Evolutionary conservation across 1,140 invertebrate species (phyloP), one percentile per base, ranked within the genome.

Genomic region (Muscidifurax raptorellus): DNA sequence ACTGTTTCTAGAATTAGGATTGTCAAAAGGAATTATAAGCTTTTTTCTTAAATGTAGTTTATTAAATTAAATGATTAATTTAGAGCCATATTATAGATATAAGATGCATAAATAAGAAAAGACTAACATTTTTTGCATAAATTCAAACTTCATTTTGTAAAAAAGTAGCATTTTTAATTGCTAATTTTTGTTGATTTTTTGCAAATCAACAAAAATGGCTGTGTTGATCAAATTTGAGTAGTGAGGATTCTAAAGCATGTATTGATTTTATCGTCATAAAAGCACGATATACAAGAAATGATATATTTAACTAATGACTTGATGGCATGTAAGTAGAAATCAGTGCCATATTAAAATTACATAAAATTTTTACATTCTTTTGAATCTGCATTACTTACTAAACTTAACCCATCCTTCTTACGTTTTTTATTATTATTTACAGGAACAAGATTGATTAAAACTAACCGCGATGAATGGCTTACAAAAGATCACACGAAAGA

Each of bases 381-480:
- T 83, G 76, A 81, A 83, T 81, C 72, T 86, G 44, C 72, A 81
- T 83, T 80, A 77, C 64, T 72, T 75, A 52, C 27, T 40, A 18
- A 40, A 52, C 18, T 22, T 71, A 80, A 28, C 27, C 36, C 1
- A 71, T 80, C n/a, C 22, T 69, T 85, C 3, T 59, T 40, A 84
- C 22, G 44, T 75, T 80, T 76, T 13, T 0, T 25, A 67, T 59
- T 64, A 3, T 52, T 76, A 69, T 30, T 85, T 85, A 25, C 71
- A 86, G 86, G 40, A 80, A 82, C 76, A 2, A 32, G 47, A 32
- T 84, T 90, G 52, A 85, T 89, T 79, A 80, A 22, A 27, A 86
- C 86, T 10, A 81, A 80, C 82, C 85, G 69, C 15, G 27, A 27
- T 74, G 85, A 83, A 13, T 89, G 87, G 87, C 76, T 85, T 32